Base-by-base conservation (phyloP, 1,140 invertebrate species). In the Lineus longissimus region DNA sequence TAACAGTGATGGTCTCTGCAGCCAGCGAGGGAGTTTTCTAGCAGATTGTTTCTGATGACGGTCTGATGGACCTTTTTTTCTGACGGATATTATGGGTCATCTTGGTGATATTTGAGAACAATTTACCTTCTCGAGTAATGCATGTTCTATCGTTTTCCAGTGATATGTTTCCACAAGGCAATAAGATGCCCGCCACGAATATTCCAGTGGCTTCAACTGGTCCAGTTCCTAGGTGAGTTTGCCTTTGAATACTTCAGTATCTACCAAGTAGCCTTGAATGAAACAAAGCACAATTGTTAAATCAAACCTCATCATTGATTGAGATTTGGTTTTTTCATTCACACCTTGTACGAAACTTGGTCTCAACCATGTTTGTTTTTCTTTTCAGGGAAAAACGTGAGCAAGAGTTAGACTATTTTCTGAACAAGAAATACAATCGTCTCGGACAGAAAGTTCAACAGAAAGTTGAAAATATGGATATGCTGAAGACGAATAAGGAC, bases 381-480 rank as follows among this genome's bases (percentile, higher is more conserved):
- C 54, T 65, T 70, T 70, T 13, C 72, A 80, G 78, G 56, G 75
- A 78, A 40, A 74, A 76, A 62, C 64, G 78, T 62, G 78, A 80
- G 61, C 68, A 76, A 66, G 77, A 81, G 55, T 59, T 81, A n/a
- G 78, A 81, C 43, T 78, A 72, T 60, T 79, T 76, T 59, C 68
- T 80, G 61, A 76, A 69, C 40, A 80, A 77, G 63, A 78, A 77
- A 61, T 80, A 76, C 67, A 77, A 79, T 62, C 66, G 72, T 27
- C 66, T 80, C 7, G 78, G 78, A 51, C 61, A 65, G 19, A 77
- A 75, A 61, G 72, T 80, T 61, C 61, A 70, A 22, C 41, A 66
- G 1, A 69, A 65, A 55, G 68, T 68, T 6, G 64, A 63, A 4
- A 59, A 62, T 4, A 59, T 79, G 4, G 71, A 75, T 54, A 65